Evolutionary conservation across 2,113 vertebrate genomes (phyloP), one percentile per base, ranked within the genome.

Genomic region (Hypomesus transpacificus): DNA sequence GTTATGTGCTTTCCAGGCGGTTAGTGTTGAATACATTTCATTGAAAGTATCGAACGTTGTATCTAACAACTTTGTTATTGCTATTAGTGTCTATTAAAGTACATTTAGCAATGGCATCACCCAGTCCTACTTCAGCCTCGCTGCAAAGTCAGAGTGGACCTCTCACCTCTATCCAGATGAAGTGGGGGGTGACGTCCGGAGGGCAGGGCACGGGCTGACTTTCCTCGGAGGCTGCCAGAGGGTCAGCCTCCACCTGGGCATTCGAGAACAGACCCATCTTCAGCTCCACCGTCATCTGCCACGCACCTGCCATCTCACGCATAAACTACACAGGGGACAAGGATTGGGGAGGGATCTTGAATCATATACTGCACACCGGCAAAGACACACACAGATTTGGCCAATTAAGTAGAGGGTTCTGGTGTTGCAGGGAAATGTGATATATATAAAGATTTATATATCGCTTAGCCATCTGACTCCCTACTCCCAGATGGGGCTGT

Each of bases 211-310:
- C 83, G 0, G 96, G 97, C 80, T 98, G 97, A 70, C 96, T 98
- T 24, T 96, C 94, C 90, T 99, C 97, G 0, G 97, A 99, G 0
- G 97, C 96, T 0, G 97, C 96, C 71, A 99, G 87, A 0, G 97
- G 97, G 80, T 99, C 97, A 0, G 97, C 97, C 90, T 99, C 97
- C 81, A 94, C 94, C 80, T 93, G 90, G 56, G 96, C 93, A 0
- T 93, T 91, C 0, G 96, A 97, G 84, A 98, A 99, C 22, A 99
- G 85, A 71, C 97, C 97, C 66, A 95, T 90, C 88, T 96, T 97
- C 87, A 96, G 94, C 84, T 99, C 96, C 80, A 99, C 95, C 0
- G 97, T 98, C 97, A 99, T 99, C 76, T 98, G 96, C 97, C 97
- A 99, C 13, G 97, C 97, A 13, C 97, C 96, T 0, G 96, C 94